These are phyloP conservation scores for Phrixothrix hirtus DNA, from an alignment of 2,888 invertebrate genomes.

Conservation along the genomic window DNA sequence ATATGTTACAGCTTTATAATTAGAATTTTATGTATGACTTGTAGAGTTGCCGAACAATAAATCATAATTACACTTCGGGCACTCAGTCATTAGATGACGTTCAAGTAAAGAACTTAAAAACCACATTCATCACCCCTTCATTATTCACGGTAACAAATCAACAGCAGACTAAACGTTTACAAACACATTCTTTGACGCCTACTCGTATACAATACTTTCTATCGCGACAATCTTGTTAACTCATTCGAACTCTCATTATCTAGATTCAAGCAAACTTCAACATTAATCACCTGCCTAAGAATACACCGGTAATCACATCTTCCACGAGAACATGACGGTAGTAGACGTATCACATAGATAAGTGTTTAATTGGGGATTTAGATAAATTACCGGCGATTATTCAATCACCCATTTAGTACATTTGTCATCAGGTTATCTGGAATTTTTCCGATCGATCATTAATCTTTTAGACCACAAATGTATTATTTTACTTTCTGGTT, in stretches of 20 bases:
- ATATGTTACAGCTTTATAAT: conserved; percentile 42
- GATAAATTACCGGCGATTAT: conserved; percentile 24
- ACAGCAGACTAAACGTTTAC: conserved; percentile 25
- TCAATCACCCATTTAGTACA: conserved; percentile 10
- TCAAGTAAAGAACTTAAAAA: conserved; percentile 25
- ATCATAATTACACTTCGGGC: conserved; percentile 39
- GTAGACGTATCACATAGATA: conserved; percentile 23
- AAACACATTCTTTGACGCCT: conserved; percentile 24
- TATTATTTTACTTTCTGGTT: no score
- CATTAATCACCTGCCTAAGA: conserved; percentile 17
- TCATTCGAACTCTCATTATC: conserved; percentile 29
- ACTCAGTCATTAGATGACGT: conserved; percentile 29
- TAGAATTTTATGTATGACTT: conserved; percentile 40
- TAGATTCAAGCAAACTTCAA: conserved; percentile 15
- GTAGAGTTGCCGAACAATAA: conserved; percentile 39
- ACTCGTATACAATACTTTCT: conserved; percentile 23
- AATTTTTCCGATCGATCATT: background rate
- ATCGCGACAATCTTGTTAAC: conserved; percentile 34
- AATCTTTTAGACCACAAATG: no score
- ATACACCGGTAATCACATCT: conserved; percentile 19
- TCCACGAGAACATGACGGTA: conserved; percentile 20
- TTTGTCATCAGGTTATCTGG: conserved; percentile 5
- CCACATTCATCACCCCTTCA: conserved; percentile 23
- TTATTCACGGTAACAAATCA: conserved; percentile 26
- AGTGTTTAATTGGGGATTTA: conserved; percentile 30